Conservation (phyloP, 2,113 vertebrate genomes). For the Xenotilapia caudafasciata region DNA sequence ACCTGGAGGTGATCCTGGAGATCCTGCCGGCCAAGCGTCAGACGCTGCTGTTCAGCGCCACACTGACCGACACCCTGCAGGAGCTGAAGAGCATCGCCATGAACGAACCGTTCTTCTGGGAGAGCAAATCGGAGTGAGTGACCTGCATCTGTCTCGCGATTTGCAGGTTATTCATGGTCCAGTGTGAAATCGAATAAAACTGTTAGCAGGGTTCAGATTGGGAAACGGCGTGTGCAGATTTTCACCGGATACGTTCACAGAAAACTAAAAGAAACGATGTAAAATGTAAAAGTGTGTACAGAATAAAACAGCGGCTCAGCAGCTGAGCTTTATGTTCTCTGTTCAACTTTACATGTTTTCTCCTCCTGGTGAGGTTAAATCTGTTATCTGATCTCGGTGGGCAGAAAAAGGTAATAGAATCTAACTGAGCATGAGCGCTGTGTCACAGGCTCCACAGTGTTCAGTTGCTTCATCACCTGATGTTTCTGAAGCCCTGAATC, state of each 20-base stretch:
- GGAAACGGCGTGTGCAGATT: not conserved
- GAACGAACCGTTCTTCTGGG: slow-evolving; percentile 92
- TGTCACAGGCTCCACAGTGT: not conserved
- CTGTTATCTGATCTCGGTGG: not conserved
- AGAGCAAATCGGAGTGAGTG: slow-evolving; percentile 83
- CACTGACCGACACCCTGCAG: slow-evolving; percentile 81
- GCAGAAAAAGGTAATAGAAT: not conserved
- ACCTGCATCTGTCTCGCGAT: fast-evolving
- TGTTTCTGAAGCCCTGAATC: not conserved
- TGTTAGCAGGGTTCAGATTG: not conserved
- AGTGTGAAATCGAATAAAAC: not conserved
- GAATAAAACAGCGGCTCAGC: not conserved
- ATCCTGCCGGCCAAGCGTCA: slow-evolving; percentile 76
- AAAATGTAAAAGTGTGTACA: not conserved
- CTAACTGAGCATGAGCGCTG: not conserved
- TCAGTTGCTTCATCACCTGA: not conserved
- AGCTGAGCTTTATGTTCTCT: not conserved
- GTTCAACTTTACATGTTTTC: not conserved
- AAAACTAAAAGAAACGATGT: not conserved
- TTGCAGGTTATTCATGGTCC: not conserved
- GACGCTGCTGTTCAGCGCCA: slow-evolving; percentile 92
- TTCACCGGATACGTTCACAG: not conserved
- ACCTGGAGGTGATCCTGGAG: slow-evolving; percentile 84
- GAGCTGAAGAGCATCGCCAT: slow-evolving; percentile 82
- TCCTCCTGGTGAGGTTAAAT: not conserved